Conservation (phyloP, 37 sponge, comb jelly and placozoan species). For the Spongia lamella region DNA sequence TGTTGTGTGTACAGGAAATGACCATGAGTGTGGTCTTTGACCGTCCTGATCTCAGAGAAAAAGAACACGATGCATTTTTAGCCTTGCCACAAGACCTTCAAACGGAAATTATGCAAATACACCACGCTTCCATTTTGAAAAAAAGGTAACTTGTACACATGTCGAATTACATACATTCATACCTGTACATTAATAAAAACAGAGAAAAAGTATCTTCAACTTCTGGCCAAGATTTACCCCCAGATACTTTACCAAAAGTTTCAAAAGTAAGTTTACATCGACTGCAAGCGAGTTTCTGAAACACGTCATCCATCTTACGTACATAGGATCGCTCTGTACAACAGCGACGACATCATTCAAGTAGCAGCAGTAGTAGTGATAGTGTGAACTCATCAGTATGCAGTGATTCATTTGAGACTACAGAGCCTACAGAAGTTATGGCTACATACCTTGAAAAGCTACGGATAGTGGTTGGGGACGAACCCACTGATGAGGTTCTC, state of each 20-base stretch:
- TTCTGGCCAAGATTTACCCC: too few species aligned
- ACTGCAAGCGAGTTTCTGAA: too few species aligned
- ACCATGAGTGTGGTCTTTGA: constrained; percentile 42
- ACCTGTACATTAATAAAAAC: too few species aligned
- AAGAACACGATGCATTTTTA: constrained; percentile 43
- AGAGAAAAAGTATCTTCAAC: too few species aligned
- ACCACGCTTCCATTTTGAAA: constrained; percentile 10
- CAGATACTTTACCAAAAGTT: too few species aligned
- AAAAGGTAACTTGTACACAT: too few species aligned
- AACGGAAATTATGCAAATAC: constrained; percentile 29
- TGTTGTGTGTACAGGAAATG: constrained; percentile 22
- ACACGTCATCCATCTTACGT: too few species aligned
- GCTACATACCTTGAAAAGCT: constrained; percentile 21
- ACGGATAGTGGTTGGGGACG: constrained; percentile 37
- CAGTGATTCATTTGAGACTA: background rate
- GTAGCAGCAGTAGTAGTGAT: constrained; percentile 9
- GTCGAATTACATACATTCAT: background rate
- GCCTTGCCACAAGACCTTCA: constrained; percentile 41
- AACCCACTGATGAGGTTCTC: constrained; percentile 37
- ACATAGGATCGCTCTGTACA: too few species aligned
- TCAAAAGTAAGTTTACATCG: too few species aligned
- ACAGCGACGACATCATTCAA: too few species aligned
- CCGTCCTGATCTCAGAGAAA: constrained; percentile 42
- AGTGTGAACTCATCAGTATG: background rate
- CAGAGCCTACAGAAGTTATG: background rate